phyloP scores from a whole-genome alignment of 2,797 vertebrate species.

The Balearica regulorum region DNA sequence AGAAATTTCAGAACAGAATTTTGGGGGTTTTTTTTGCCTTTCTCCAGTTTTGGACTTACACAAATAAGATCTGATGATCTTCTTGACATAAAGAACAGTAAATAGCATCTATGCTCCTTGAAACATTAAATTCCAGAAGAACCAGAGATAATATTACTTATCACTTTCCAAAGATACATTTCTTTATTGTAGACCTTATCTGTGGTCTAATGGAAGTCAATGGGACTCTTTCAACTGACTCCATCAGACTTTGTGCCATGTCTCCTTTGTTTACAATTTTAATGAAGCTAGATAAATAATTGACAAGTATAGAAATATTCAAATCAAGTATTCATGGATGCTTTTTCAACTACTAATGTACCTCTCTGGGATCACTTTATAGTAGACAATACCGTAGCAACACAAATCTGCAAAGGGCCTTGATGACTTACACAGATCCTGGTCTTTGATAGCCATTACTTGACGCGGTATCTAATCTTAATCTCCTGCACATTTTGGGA shows the following conservation, averaged over 20 bases:
- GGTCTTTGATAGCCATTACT: conserved; percentile 95
- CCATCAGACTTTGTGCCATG: not conserved
- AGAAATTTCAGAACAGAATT: not conserved
- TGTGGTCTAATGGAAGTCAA: not conserved
- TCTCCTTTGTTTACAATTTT: not conserved
- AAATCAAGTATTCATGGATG: not conserved
- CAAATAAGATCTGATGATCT: not conserved
- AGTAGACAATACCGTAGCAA: not conserved
- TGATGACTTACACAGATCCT: conserved; percentile 86
- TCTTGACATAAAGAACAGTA: not conserved
- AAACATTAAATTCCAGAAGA: not conserved
- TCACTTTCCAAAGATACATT: not conserved
- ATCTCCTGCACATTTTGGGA: conserved; percentile 77
- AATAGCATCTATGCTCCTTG: not conserved
- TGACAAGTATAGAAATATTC: not conserved
- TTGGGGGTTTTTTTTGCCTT: not conserved
- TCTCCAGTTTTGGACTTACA: not conserved
- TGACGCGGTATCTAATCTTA: conserved; percentile 77
- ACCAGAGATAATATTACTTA: not conserved
- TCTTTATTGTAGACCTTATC: not conserved
- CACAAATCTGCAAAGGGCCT: not conserved
- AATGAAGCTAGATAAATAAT: not conserved
- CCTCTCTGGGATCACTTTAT: not conserved
- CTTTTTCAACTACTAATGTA: not conserved
- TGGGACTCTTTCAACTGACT: not conserved